phyloP scores from a whole-genome alignment of 2,113 vertebrate species.

The Lipotes vexillifer region DNA sequence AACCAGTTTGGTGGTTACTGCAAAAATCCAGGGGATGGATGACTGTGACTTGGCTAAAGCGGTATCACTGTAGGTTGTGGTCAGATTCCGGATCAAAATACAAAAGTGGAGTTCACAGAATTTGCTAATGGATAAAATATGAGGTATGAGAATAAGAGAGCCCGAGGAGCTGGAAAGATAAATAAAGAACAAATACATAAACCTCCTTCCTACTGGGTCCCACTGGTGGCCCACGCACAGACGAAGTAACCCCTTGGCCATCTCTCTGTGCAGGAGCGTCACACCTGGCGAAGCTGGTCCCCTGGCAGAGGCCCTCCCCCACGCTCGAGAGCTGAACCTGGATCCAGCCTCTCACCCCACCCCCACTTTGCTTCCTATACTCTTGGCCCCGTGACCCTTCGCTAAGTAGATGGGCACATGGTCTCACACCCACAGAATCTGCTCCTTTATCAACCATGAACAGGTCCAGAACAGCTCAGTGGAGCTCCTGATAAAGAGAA shows the following conservation, averaged over 20 bases:
- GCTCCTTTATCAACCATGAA: conserved; percentile 48
- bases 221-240: not conserved
- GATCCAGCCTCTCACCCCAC: not conserved
- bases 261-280: not conserved
- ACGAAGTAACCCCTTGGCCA: not conserved
- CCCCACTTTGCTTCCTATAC: not conserved
- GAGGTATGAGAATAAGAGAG: not conserved
- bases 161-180: not conserved
- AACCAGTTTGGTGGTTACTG: not conserved
- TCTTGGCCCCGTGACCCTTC: not conserved
- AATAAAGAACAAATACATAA: not conserved
- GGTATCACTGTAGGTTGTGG: not conserved
- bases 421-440: not conserved
- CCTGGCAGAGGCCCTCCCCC: not conserved
- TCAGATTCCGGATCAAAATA: not conserved
- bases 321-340: not conserved
- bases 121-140: not conserved
- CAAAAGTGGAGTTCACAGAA: not conserved
- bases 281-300: not conserved
- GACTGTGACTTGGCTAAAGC: not conserved
- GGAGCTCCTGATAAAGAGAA: conserved; percentile 1
- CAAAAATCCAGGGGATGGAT: not conserved
- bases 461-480: conserved; percentile 47
- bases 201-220: not conserved
- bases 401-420: not conserved